Percentiles rank a stretch among this genome's conserved stretches.
Evolutionary conservation across 2,888 invertebrate genomes (phyloP).

Genomic region (Zaprionus lineosus): DNA sequence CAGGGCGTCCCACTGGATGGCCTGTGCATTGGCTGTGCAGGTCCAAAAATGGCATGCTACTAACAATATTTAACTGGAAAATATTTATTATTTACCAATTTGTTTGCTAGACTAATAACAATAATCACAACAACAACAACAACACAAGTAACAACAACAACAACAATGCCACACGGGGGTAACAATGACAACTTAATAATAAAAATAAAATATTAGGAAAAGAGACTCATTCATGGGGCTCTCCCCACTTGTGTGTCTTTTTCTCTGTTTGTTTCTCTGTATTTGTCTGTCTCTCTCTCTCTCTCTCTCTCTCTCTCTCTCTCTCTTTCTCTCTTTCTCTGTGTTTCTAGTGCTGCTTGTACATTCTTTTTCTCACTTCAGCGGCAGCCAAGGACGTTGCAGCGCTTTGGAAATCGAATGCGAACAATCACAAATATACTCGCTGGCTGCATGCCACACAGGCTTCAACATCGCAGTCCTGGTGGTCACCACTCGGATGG

Average conservation of each 20-base stretch:
- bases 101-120: constrained; percentile 81
- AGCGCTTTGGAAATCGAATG: constrained; percentile 70
- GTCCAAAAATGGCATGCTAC: constrained; percentile 73
- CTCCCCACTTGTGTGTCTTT: constrained; percentile 7
- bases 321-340: constrained; percentile 8
- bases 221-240: constrained; percentile 35
- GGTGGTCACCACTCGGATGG: constrained; percentile 21
- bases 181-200: constrained; percentile 52
- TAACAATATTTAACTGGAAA: constrained; percentile 80
- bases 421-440: constrained; percentile 74
- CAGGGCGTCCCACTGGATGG: too few species aligned
- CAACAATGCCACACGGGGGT: constrained; percentile 17
- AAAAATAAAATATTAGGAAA: constrained; percentile 31
- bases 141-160: constrained; percentile 14
- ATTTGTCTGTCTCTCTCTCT: neutral
- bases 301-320: constrained; percentile 1
- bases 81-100: constrained; percentile 82
- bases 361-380: constrained; percentile 4
- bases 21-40: constrained; percentile 50
- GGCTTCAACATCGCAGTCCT: neutral
- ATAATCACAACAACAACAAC: constrained; percentile 70
- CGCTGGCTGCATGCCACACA: constrained; percentile 43
- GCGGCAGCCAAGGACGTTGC: constrained; percentile 66
- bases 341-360: too few species aligned
- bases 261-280: neutral